Conservation (phyloP, 2,888 invertebrate genomes). For the Papilio protenor region DNA sequence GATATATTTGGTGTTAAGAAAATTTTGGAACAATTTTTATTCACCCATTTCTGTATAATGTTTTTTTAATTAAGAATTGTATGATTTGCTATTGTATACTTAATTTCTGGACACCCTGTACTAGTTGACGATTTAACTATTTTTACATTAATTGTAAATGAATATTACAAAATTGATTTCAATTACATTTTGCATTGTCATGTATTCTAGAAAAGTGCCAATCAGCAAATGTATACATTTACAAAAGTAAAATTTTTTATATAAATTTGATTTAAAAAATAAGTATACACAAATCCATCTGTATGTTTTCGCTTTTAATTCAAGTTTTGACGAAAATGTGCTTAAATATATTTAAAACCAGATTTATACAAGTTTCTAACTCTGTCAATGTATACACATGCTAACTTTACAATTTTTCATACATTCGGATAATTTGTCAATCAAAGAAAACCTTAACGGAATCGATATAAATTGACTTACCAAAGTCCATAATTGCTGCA, state of each 20-base stretch:
- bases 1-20: neutral
- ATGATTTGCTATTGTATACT: neutral
- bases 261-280: no score
- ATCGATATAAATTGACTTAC: slow-evolving; percentile 17
- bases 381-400: neutral
- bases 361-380: neutral
- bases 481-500: slow-evolving; percentile 28
- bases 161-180: slow-evolving; percentile 5
- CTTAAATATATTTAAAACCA: no score
- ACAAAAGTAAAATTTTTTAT: no score
- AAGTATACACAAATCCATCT: no score
- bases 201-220: neutral
- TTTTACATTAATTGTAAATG: neutral
- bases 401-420: neutral
- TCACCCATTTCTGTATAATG: neutral
- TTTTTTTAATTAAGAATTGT: neutral
- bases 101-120: neutral
- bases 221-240: neutral
- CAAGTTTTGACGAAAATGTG: no score
- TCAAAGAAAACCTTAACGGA: neutral
- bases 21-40: neutral
- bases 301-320: no score
- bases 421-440: neutral
- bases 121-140: neutral
- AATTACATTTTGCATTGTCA: neutral